Conservation (phyloP, 1,140 invertebrate genomes). For the Hylaeus anthracinus region DNA sequence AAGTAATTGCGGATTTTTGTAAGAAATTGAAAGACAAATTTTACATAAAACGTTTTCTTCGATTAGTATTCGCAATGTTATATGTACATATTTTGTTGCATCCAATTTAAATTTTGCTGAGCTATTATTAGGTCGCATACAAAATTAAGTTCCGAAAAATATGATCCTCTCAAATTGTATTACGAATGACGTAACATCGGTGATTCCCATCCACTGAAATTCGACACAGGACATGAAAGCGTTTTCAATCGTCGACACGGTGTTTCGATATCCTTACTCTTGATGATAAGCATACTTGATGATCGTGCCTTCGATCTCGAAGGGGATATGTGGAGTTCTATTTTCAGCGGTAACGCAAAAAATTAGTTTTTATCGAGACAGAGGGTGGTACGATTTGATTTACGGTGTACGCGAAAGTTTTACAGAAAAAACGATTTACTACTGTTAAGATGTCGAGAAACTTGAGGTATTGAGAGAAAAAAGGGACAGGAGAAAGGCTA, state of each 20-base stretch:
- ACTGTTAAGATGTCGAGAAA: conserved; percentile 10
- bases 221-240: background rate
- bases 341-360: background rate
- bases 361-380: background rate
- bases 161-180: too few relatives aligned
- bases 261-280: background rate
- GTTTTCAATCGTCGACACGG: background rate
- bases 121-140: too few relatives aligned
- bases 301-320: background rate
- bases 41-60: too few relatives aligned
- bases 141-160: too few relatives aligned
- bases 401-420: background rate
- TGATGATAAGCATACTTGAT: background rate
- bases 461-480: conserved; percentile 20
- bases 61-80: too few relatives aligned
- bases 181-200: too few relatives aligned
- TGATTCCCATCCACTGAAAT: background rate
- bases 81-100: too few relatives aligned
- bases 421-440: conserved; percentile 2
- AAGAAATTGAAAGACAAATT: too few relatives aligned
- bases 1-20: too few relatives aligned
- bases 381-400: background rate
- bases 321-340: background rate
- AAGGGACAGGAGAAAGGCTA: background rate
- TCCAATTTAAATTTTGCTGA: too few relatives aligned